These are phyloP conservation scores for Philereme vetulata DNA, from an alignment of 2,888 invertebrate genomes.

Conservation along the genomic window DNA sequence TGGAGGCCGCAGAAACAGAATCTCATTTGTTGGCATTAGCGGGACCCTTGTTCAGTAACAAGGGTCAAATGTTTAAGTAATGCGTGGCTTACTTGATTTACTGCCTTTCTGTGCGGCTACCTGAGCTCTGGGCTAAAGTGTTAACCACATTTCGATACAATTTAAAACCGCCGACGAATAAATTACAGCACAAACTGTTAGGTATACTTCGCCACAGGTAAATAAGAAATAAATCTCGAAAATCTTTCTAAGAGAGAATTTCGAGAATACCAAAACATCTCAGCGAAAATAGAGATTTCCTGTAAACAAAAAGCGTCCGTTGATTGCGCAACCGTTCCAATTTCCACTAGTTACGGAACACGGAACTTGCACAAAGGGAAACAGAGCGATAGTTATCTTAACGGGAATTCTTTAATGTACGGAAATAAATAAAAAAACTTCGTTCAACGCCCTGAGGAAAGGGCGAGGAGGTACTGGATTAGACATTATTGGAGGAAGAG, in stretches of 20 bases:
- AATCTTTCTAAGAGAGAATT: not conserved
- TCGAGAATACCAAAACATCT: conserved; percentile 5
- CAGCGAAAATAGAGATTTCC: conserved; percentile 15
- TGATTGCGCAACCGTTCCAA: conserved; percentile 25
- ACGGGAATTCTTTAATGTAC: conserved; percentile 24
- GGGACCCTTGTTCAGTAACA: conserved; percentile 27
- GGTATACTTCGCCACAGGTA: not conserved
- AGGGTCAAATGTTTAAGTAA: conserved; percentile 36
- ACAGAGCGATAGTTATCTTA: conserved; percentile 28
- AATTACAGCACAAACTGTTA: not conserved
- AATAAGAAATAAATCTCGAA: conserved; percentile 3
- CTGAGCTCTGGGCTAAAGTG: conserved; percentile 7
- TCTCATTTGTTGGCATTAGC: conserved; percentile 28
- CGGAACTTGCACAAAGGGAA: conserved; percentile 19
- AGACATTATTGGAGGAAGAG: conserved; percentile 2
- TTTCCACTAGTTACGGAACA: conserved; percentile 22
- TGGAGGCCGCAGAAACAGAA: conserved; percentile 14
- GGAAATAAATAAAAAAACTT: conserved; percentile 31
- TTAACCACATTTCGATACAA: conserved; percentile 11
- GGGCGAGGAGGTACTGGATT: conserved; percentile 6
- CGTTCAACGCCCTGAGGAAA: conserved; percentile 11
- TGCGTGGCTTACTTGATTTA: conserved; percentile 33
- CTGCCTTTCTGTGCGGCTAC: conserved; percentile 16
- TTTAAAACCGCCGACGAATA: not conserved
- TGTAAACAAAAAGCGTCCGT: conserved; percentile 18